These are phyloP conservation scores for Cheilosia vernalis DNA, from an alignment of 2,888 invertebrate genomes.

Conservation along the genomic window DNA sequence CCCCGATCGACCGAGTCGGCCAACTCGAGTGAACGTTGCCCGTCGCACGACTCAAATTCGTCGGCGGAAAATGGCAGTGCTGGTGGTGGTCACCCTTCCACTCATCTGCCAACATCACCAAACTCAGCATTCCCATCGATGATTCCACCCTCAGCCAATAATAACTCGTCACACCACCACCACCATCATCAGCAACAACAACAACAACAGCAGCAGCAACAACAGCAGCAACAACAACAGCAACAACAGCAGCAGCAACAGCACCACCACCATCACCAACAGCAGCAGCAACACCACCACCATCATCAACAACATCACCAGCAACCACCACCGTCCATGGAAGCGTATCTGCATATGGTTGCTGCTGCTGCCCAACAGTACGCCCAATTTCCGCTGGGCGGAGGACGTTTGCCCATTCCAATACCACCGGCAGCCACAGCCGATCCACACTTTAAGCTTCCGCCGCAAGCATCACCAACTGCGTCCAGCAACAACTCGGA, in stretches of 20 bases:
- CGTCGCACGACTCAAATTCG: slow-evolving; percentile 90
- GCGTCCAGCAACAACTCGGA: slow-evolving; percentile 86
- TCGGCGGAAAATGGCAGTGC: slow-evolving; percentile 85
- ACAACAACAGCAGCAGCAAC: slow-evolving; percentile 84
- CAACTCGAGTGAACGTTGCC: slow-evolving; percentile 88
- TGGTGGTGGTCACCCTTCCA: slow-evolving; percentile 69
- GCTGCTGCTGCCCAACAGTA: slow-evolving; percentile 90
- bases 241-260: slow-evolving; percentile 84
- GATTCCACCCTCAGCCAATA: slow-evolving; percentile 69
- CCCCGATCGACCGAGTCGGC: slow-evolving; percentile 82
- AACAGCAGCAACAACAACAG: slow-evolving; percentile 86
- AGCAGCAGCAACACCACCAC: slow-evolving; percentile 81
- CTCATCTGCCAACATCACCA: slow-evolving; percentile 75
- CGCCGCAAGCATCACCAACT: slow-evolving; percentile 82
- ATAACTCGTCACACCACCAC: slow-evolving; percentile 78
- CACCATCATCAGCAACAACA: slow-evolving; percentile 79
- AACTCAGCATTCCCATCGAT: slow-evolving; percentile 80
- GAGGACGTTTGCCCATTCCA: slow-evolving; percentile 85
- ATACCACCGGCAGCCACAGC: slow-evolving; percentile 87
- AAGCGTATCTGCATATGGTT: slow-evolving; percentile 90
- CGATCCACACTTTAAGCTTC: slow-evolving; percentile 79
- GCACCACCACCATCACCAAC: slow-evolving; percentile 84
- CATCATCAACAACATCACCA: slow-evolving; percentile 78
- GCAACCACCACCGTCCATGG: slow-evolving; percentile 90
- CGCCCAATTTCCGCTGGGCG: slow-evolving; percentile 87